phyloP scores from a whole-genome alignment of 2,797 vertebrate genomes.

The Leucoraja ocellata region DNA sequence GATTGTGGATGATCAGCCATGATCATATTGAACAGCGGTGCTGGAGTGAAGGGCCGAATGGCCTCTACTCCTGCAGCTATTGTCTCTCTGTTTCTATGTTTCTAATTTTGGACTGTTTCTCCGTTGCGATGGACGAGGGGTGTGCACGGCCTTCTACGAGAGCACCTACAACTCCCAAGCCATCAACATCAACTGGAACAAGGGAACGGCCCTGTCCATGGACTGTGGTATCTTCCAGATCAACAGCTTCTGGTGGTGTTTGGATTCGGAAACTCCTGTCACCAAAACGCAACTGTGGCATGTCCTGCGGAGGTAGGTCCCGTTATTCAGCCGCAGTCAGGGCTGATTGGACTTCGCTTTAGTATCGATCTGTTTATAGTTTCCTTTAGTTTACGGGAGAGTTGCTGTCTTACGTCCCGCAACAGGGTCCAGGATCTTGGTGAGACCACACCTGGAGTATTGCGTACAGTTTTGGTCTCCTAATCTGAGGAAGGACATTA shows the following conservation, averaged over 20 bases:
- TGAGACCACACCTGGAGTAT: no score
- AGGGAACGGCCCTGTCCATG: neutral
- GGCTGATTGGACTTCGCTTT: no score
- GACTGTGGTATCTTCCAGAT: conserved; percentile 25
- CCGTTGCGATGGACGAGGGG: neutral
- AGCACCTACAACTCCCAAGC: neutral
- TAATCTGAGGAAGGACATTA: no score
- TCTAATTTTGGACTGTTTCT: neutral
- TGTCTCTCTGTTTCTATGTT: no score
- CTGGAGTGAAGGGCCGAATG: neutral
- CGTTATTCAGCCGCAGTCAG: no score
- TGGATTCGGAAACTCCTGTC: neutral
- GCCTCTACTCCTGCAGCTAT: neutral
- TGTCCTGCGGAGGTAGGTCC: neutral
- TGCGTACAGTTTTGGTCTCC: no score
- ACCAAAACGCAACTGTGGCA: neutral
- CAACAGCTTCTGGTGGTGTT: conserved; percentile 8
- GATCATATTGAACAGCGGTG: no score
- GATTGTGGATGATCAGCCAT: no score
- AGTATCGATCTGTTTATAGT: no score
- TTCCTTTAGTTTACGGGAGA: no score
- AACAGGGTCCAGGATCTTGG: no score
- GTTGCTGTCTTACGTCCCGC: no score
- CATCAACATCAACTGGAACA: neutral
- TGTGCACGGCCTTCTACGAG: neutral